A percentile compares a stretch with the other conserved stretches of the same genome.
phyloP scores from a whole-genome alignment of 1,140 invertebrate species.

The Drosophila ficusphila region DNA sequence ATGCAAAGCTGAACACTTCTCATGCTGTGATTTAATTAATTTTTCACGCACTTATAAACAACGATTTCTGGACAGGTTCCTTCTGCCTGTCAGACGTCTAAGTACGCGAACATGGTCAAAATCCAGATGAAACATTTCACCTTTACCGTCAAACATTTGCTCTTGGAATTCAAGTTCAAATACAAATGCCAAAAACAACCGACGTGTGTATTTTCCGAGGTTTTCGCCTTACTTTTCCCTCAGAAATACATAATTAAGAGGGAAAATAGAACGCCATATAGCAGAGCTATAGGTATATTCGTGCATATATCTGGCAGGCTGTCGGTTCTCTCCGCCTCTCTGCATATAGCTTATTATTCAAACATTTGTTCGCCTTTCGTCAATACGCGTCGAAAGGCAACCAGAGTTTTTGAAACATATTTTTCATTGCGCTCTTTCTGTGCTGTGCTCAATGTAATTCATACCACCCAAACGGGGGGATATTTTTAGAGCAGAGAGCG shows the following conservation, averaged over 20 bases:
- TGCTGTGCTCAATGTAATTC: slow-evolving; percentile 74
- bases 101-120: neutral
- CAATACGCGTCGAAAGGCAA: slow-evolving; percentile 70
- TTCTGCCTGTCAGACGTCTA: neutral
- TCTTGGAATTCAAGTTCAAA: slow-evolving; percentile 74
- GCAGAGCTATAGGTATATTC: slow-evolving; percentile 7
- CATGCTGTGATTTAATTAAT: neutral
- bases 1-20: neutral
- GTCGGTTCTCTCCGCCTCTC: slow-evolving; percentile 7
- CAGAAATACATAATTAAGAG: slow-evolving; percentile 19
- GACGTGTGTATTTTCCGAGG: slow-evolving; percentile 16
- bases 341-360: slow-evolving; percentile 63
- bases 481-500: slow-evolving; percentile 71
- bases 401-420: slow-evolving; percentile 57
- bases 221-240: slow-evolving; percentile 31
- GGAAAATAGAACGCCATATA: slow-evolving; percentile 27
- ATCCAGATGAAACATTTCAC: slow-evolving; percentile 44
- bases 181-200: slow-evolving; percentile 39
- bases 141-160: slow-evolving; percentile 58
- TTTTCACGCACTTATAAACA: slow-evolving; percentile 11
- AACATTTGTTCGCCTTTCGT: slow-evolving; percentile 73
- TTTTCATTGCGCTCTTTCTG: slow-evolving; percentile 49
- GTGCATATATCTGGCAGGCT: slow-evolving; percentile 27
- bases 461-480: slow-evolving; percentile 57
- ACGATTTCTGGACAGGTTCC: neutral